Evolutionary conservation across 2,113 vertebrate genomes (phyloP), one percentile per base, ranked within the genome.

Genomic region (Sceloporus tristichus): DNA sequence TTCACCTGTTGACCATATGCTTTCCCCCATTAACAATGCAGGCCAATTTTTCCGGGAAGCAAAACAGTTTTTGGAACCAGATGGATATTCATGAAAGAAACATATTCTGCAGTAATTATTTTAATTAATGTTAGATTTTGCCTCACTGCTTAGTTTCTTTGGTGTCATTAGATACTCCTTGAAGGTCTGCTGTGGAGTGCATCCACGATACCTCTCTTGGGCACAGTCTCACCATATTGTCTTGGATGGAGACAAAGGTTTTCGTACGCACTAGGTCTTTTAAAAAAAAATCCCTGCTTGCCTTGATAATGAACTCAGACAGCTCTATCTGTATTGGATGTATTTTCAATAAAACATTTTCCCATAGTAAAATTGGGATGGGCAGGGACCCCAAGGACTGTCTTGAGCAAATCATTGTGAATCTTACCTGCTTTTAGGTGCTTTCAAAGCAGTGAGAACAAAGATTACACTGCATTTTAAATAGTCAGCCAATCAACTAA

Each of bases 311-410:
- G 34, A 82, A 79, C 54, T 90, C 85, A 88, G 92, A 92, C 84
- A 88, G 79, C 85, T 91, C 78, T 90, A 92, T 84, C 95, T 94
- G 84, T 89, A 92, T 88, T 1, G 1, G 84, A 71, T 82, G 11
- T 78, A 86, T 88, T 91, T 79, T 94, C 91, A 71, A 90, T 85
- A 89, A 79, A 86, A 80, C 79, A n/a, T 53, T 79, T 38, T 91
- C 84, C 90, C 89, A 87, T 91, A 83, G 82, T 85, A 90, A 68
- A 18, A 74, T 8, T 85, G 82, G 68, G 68, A 29, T 71, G 10
- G 9, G 68, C 48, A 53, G n/a, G 48, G 7, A 5, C 18, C 59
- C 18, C 18, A 62, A 62, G 59, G 7, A 48, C 48, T 48, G 48
- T 5, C 48, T 48, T 48, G 48, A 10, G 59, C 59, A 62, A 14